Base-by-base conservation (phyloP, 2,888 invertebrate species). In the Leptinotarsa rubiginosa region DNA sequence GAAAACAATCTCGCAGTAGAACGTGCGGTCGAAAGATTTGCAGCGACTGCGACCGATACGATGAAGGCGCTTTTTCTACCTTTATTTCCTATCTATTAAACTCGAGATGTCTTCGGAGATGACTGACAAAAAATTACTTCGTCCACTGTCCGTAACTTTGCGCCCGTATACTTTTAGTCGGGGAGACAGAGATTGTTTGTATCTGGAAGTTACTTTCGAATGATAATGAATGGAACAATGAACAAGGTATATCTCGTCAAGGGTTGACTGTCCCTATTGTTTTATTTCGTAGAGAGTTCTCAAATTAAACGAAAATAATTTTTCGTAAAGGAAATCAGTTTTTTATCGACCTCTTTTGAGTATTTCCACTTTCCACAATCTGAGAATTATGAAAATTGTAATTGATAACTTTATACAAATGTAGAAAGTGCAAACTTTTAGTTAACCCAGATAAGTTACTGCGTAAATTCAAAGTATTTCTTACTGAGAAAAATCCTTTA, bases 11-110 rank as follows among this genome's bases (percentile, higher is more conserved):
- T 62, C 31, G 41, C 18, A 31, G 31, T 31, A 62, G 16, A 62
- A 62, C 25, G 41, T n/a, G 62, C 62, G 31, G 1, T 62, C 62
- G 62, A 41, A n/a, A 31, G 62, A 62, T 62, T 62, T n/a, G 62
- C 62, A 13, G n/a, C 18, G 62, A n/a, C 62, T 41, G 62, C 62
- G 2, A 22, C 20, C 56, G 56, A 18, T 41, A 7, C 41, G 15
- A 15, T 41, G 62, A 62, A 31, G n/a, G 62, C 25, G 62, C 31
- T 62, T 62, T 62, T 62, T 62, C 10, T 31, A 62, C 62, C 62
- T 62, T 62, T n/a, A 41, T 62, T 62, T 62, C 62, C n/a, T 41
- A 16, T 62, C 41, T 62, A 62, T 62, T 25, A 62, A 62, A 62
- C 16, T 62, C 56, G 56, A 20, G 12, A 56, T 22, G 13, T 56